phyloP scores from a whole-genome alignment of 2,888 invertebrate genomes.

The Cremastinae sp. region DNA sequence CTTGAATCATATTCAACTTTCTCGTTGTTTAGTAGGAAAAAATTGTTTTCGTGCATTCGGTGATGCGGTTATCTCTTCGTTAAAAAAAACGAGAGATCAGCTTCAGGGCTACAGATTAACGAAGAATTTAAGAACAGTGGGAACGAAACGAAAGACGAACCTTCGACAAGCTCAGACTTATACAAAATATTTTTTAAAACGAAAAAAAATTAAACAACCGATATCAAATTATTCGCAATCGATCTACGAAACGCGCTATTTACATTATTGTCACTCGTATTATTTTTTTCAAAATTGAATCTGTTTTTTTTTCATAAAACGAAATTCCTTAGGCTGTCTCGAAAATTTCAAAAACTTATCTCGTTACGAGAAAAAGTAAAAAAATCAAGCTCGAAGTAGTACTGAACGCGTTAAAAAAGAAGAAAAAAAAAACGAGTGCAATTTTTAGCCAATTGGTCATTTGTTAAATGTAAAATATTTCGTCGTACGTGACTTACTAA shows the following conservation, averaged over 20 bases:
- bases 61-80: conserved; percentile 29
- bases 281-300: conserved; percentile 2
- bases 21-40: conserved; percentile 48
- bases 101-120: conserved; percentile 34
- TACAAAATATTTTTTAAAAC: conserved; percentile 40
- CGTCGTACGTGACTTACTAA: conserved; percentile 17
- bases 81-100: conserved; percentile 13
- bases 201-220: conserved; percentile 3
- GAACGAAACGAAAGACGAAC: conserved; percentile 13
- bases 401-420: conserved; percentile 1
- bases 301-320: conserved; percentile 1
- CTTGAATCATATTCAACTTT: conserved; percentile 26
- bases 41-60: conserved; percentile 46
- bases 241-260: conserved; percentile 27
- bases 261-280: conserved; percentile 1
- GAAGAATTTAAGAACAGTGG: conserved; percentile 3
- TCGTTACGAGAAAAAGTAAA: background rate
- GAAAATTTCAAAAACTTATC: background rate
- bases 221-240: conserved; percentile 1
- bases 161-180: conserved; percentile 24
- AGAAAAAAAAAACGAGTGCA: conserved; percentile 15
- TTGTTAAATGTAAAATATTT: conserved; percentile 41
- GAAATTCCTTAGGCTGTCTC: conserved; percentile 13
- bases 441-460: conserved; percentile 48
- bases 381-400: background rate